These are phyloP conservation scores for Aplidium turbinatum DNA, from an alignment of 23 tunicate genomes.

Conservation along the genomic window DNA sequence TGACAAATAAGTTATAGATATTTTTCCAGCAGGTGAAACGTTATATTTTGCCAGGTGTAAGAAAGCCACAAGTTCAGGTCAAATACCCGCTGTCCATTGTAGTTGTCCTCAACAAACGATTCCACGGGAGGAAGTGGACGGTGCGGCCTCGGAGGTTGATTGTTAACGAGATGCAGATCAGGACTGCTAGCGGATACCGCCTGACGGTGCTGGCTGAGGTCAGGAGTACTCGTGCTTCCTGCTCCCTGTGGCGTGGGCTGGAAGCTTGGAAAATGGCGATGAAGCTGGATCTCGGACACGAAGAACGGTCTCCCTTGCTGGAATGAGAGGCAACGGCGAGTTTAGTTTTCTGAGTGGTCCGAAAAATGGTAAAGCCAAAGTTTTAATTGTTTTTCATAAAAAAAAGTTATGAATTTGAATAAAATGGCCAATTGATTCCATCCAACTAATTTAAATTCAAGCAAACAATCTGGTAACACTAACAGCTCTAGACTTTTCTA, in stretches of 20 bases:
- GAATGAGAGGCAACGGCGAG: background rate
- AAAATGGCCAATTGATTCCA: too few relatives aligned
- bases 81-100: conserved; percentile 13
- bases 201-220: conserved; percentile 56
- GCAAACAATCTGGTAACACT: too few relatives aligned
- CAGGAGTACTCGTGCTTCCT: conserved; percentile 89
- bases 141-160: conserved; percentile 48
- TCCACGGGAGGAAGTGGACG: conserved; percentile 51
- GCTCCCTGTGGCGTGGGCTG: conserved; percentile 40
- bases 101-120: conserved; percentile 31
- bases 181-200: conserved; percentile 87
- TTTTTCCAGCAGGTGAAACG: too few relatives aligned
- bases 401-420: too few relatives aligned
- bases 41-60: too few relatives aligned
- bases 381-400: too few relatives aligned
- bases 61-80: background rate
- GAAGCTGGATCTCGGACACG: conserved; percentile 77
- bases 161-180: conserved; percentile 57
- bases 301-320: conserved; percentile 48
- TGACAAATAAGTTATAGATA: too few relatives aligned
- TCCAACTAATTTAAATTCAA: too few relatives aligned
- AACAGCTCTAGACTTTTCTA: too few relatives aligned
- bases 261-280: conserved; percentile 58
- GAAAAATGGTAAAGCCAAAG: too few relatives aligned
- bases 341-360: too few relatives aligned